Evolutionary conservation across 2,888 invertebrate genomes (phyloP).

Genomic region (Smittia sp.): DNA sequence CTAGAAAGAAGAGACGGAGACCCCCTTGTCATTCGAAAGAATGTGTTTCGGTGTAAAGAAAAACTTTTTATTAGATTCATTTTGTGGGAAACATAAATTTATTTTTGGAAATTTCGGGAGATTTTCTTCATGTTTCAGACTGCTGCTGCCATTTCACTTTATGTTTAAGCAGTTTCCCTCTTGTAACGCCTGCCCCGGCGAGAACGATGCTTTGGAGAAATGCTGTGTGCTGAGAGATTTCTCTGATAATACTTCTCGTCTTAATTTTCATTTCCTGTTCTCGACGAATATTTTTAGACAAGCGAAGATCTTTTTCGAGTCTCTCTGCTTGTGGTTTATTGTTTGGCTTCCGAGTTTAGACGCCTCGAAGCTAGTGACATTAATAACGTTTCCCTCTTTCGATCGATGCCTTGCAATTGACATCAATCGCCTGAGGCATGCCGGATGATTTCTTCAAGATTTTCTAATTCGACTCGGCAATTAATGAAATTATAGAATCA

Average conservation of each 20-base stretch:
- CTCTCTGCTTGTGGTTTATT: constrained; percentile 24
- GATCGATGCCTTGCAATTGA: neutral
- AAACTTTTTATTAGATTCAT: constrained; percentile 39
- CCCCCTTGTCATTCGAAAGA: constrained; percentile 41
- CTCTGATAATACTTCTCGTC: constrained; percentile 27
- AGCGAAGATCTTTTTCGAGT: neutral
- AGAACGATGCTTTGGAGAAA: constrained; percentile 16
- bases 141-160: neutral
- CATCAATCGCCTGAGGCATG: neutral
- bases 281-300: constrained; percentile 2
- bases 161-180: neutral
- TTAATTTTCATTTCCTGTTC: constrained; percentile 29
- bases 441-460: neutral
- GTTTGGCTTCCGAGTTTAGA: constrained; percentile 19
- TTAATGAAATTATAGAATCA: neutral
- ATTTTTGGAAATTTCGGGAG: constrained; percentile 41
- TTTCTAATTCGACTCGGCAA: neutral
- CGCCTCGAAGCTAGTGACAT: constrained; percentile 16
- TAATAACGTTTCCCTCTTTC: neutral
- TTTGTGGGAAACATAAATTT: constrained; percentile 38
- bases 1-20: constrained; percentile 29
- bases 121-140: constrained; percentile 29
- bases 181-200: neutral
- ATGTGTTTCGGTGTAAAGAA: constrained; percentile 37
- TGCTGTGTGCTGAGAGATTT: constrained; percentile 28